These are phyloP conservation scores for Ovis aries DNA, from an alignment of 2,113 vertebrate genomes.

Conservation along the genomic window DNA sequence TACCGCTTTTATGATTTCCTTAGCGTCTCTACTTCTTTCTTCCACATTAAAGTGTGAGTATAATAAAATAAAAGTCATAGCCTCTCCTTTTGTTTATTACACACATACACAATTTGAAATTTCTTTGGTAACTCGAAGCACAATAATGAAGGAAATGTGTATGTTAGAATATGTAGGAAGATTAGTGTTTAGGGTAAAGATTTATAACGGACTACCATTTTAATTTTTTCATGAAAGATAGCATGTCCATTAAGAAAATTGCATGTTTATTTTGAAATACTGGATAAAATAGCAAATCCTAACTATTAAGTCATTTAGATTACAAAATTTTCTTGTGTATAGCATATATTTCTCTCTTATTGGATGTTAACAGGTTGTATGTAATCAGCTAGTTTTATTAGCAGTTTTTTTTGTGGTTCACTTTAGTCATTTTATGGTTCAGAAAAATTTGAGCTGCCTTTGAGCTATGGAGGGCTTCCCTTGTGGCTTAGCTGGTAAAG, in stretches of 20 bases:
- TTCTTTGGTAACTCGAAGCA: not conserved
- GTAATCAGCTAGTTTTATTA: not conserved
- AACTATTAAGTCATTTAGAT: not conserved
- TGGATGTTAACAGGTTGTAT: not conserved
- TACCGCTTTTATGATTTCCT: not conserved
- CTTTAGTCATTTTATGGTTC: not conserved
- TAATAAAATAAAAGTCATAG: not conserved
- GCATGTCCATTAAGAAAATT: not conserved
- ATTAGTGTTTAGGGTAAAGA: not conserved
- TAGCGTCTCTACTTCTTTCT: not conserved
- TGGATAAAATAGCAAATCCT: not conserved
- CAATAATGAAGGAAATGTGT: not conserved
- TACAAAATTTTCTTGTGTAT: not conserved
- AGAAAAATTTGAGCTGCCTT: not conserved
- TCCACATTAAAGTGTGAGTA: not conserved
- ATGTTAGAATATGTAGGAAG: not conserved
- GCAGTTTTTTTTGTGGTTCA: not conserved
- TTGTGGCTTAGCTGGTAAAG: not conserved
- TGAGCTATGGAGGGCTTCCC: not conserved
- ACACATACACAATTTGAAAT: not conserved
- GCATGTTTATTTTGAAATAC: not conserved
- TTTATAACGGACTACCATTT: not conserved
- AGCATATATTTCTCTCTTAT: not conserved
- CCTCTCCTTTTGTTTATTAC: not conserved
- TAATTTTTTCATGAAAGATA: not conserved